Conservation (phyloP, 2,888 invertebrate genomes). For the Drosophila diplacantha region DNA sequence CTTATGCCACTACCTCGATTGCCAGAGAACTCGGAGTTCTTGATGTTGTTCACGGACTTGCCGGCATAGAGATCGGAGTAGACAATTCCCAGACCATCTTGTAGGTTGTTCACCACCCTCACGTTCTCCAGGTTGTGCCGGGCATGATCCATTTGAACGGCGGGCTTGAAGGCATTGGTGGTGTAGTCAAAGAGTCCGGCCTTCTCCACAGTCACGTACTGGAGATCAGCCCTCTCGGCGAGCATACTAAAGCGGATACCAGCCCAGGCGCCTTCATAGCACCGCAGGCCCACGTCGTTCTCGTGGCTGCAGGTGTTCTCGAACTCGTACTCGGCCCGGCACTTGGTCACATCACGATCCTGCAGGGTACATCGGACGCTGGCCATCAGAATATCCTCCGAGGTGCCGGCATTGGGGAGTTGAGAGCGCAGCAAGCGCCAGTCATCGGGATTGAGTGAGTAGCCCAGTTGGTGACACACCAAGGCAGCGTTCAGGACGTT, state of each 20-base stretch:
- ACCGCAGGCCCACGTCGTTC: conserved; percentile 91
- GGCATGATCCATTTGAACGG: conserved; percentile 91
- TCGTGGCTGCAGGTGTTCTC: conserved; percentile 93
- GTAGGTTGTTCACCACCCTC: conserved; percentile 89
- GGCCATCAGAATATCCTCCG: conserved; percentile 87
- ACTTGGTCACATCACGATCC: conserved; percentile 92
- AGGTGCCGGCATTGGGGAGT: conserved; percentile 87
- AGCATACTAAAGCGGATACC: conserved; percentile 93
- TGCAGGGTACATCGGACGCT: conserved; percentile 94
- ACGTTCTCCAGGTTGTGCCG: conserved; percentile 90
- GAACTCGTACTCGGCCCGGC: conserved; percentile 90
- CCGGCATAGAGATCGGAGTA: conserved; percentile 96
- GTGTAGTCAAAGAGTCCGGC: conserved; percentile 96
- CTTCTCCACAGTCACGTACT: conserved; percentile 91
- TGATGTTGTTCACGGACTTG: conserved; percentile 88
- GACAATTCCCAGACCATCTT: conserved; percentile 94
- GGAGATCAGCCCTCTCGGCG: conserved; percentile 90
- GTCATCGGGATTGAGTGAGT: conserved; percentile 93
- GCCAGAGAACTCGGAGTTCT: conserved; percentile 89
- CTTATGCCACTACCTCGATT: conserved; percentile 94
- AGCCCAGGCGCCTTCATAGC: conserved; percentile 95
- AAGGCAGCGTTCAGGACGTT: conserved; percentile 93
- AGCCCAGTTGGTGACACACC: conserved; percentile 96
- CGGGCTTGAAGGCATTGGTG: conserved; percentile 91
- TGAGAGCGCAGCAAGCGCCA: conserved; percentile 91